These are phyloP conservation scores for Lithophane socia DNA, from an alignment of 2,888 invertebrate species.

Conservation along the genomic window DNA sequence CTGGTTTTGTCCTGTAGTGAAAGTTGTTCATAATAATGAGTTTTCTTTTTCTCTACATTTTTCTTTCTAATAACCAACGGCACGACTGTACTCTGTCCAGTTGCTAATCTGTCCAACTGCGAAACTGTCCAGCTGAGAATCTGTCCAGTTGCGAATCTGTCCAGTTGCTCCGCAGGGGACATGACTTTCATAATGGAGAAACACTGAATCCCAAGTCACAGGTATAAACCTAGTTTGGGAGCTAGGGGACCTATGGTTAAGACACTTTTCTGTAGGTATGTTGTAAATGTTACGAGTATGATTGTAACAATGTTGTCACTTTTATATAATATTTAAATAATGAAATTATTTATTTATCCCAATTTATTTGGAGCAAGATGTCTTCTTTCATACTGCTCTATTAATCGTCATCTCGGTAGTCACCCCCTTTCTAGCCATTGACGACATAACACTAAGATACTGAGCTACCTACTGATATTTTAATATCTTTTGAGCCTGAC, in stretches of 20 bases:
- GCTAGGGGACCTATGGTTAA: neutral
- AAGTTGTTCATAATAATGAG: no score
- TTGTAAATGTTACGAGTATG: no score
- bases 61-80: no score
- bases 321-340: no score
- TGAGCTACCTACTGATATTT: neutral
- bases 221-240: neutral
- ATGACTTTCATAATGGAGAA: neutral
- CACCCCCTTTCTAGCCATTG: neutral
- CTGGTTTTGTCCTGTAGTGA: no score
- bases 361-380: neutral
- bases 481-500: conserved; percentile 1
- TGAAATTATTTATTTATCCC: no score
- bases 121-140: no score
- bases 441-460: neutral
- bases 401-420: neutral
- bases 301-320: neutral
- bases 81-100: no score
- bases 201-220: neutral
- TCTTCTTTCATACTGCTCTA: neutral
- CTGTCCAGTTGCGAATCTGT: no score
- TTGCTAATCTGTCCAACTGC: no score
- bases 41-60: no score
- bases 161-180: no score
- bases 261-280: neutral